Evolutionary conservation across 2,797 vertebrate genomes (phyloP), one percentile per base, ranked within the genome.

Genomic region (Taenioides sp.): DNA sequence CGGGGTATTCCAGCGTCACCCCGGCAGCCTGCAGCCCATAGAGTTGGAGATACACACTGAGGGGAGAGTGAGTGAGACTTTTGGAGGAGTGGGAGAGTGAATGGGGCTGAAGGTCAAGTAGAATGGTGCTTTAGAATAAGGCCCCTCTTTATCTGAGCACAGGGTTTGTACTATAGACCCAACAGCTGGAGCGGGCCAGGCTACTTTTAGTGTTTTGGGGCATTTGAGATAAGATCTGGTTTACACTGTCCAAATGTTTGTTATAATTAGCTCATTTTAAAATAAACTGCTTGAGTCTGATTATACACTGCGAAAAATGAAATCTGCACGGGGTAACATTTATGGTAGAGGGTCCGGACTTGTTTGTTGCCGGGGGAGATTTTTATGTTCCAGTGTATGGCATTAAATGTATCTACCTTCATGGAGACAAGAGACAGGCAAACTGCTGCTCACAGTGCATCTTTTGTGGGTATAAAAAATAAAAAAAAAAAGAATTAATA

Each of bases 21-120:
- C 79, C 88, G 80, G 81, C 93, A 92, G 91, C 87, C 40, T 5
- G 82, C 93, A 92, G 91, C 87, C 43, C 43, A 14, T 16, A 47
- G 14, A 16, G 93, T 92, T 95, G 95, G 1, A 37, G 34, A 37
- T 1, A 96, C 88, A 90, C 89, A 97, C 96, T 97, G 95, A 97
- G 89, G 80, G 65, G 77, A 92, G 92, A 93, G 95, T 96, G 95
- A 96, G 96, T 96, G 96, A 95, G 94, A 93, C 94, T 95, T 96
- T 14, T 14, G 96, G 94, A 96, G 96, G 95, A 94, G 94, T 96
- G 96, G 97, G 96, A 95, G 96, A 91, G 86, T 91, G 90, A 98
- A 97, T 97, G 95, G 96, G 95, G 95, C 94, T 47, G 95, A 97
- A 98, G 96, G 97, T 98, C 96, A 98, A 96, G 96, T 96, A 97